Conservation (phyloP, 2,888 invertebrate species). For the Hybos culiciformis region DNA sequence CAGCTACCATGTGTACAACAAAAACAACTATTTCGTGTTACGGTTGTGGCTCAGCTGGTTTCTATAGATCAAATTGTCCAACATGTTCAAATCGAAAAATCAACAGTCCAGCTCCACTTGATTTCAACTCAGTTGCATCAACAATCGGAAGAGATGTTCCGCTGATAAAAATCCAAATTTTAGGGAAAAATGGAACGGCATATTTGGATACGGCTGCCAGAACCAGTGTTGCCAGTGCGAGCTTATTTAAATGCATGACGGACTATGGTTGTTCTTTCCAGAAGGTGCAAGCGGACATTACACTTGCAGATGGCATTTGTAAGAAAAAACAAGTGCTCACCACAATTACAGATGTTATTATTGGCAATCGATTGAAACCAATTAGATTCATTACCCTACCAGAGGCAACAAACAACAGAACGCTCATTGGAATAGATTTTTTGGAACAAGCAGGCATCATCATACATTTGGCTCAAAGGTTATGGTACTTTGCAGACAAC, state of each 20-base stretch:
- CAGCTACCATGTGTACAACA: not conserved
- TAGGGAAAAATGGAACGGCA: conserved; percentile 5
- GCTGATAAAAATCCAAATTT: conserved; percentile 1
- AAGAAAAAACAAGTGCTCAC: not conserved
- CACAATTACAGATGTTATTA: conserved; percentile 1
- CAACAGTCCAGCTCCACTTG: not conserved
- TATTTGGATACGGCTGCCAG: conserved; percentile 9
- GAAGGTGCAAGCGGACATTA: not conserved
- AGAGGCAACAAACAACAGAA: conserved; percentile 4
- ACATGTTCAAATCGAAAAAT: not conserved
- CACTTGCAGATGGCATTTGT: conserved; percentile 1
- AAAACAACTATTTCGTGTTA: conserved; percentile 1
- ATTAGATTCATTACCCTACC: conserved; percentile 5
- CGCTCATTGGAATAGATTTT: conserved; percentile 9
- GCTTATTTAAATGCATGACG: not conserved
- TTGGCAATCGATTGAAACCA: conserved; percentile 7
- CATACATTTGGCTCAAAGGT: not conserved
- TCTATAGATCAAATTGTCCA: conserved; percentile 3
- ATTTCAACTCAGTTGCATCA: not conserved
- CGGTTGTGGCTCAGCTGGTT: conserved; percentile 4
- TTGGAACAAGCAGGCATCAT: not conserved
- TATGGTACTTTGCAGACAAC: not conserved
- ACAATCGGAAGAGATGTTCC: conserved; percentile 2
- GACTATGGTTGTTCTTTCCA: conserved; percentile 1
- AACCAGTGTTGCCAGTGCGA: conserved; percentile 6